A percentile compares a stretch with the other conserved stretches of the same genome.
These are phyloP conservation scores for Lanius ludovicianus DNA, from an alignment of 2,113 vertebrate genomes.

Conservation along the genomic window DNA sequence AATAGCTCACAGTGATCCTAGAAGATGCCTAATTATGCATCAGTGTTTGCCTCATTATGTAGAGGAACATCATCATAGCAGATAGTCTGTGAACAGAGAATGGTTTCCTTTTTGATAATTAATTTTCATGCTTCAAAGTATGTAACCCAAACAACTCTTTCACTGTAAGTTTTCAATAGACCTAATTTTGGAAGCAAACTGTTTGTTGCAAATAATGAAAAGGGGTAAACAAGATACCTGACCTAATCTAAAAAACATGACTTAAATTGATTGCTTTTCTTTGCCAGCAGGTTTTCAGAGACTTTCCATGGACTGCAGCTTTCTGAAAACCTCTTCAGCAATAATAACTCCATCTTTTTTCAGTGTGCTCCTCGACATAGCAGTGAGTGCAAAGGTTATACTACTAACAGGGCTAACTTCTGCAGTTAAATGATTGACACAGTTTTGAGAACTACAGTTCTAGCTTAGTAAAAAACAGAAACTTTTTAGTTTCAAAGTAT, in stretches of 20 bases:
- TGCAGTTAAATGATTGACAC: not conserved
- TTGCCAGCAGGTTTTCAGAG: not conserved
- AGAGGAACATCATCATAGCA: conserved; percentile 45
- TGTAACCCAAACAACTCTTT: not conserved
- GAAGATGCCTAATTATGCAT: conserved; percentile 71
- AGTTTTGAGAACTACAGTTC: not conserved
- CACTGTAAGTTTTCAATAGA: not conserved
- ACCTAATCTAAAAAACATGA: conserved; percentile 15
- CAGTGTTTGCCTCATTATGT: conserved; percentile 58
- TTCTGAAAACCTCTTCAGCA: not conserved
- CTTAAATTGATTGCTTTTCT: conserved; percentile 16
- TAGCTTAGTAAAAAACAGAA: not conserved
- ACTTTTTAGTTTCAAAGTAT: not conserved
- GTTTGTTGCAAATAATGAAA: not conserved
- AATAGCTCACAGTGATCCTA: conserved; percentile 45
- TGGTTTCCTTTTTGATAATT: conserved; percentile 40
- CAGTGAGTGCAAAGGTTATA: not conserved
- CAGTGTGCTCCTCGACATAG: not conserved
- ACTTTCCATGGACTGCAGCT: not conserved
- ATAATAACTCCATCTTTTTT: not conserved
- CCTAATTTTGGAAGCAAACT: not conserved
- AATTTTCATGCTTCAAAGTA: conserved; percentile 7
- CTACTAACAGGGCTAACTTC: not conserved
- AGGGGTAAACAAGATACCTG: not conserved
- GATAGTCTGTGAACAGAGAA: conserved; percentile 46